Conservation (phyloP, 2,113 vertebrate genomes). For the Onychorhynchus coronatus region DNA sequence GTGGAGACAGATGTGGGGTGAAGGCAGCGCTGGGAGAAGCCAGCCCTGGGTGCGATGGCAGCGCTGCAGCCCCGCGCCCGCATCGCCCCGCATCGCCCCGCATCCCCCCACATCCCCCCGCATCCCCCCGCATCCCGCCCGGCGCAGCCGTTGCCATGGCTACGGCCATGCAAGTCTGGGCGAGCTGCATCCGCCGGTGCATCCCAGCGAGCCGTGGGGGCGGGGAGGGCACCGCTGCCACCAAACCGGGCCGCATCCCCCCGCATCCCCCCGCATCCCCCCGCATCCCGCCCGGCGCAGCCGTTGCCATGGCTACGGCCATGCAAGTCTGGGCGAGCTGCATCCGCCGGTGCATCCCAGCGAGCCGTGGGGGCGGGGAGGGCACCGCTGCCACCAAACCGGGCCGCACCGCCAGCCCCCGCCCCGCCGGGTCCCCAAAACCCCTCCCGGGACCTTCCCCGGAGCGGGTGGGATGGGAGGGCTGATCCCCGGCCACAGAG, state of each 20-base stretch:
- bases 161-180: not conserved
- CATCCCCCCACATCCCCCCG: not conserved
- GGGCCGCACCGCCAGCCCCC: accelerated
- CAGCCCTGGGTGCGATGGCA: not conserved
- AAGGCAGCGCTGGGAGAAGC: not conserved
- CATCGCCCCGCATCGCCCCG: not conserved
- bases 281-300: not conserved
- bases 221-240: not conserved
- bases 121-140: not conserved
- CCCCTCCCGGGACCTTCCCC: not conserved
- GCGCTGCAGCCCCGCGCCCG: not conserved
- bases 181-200: not conserved
- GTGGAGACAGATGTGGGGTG: not conserved
- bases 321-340: not conserved
- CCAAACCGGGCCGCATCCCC: accelerated
- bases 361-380: not conserved
- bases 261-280: not conserved
- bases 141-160: slow-evolving; percentile 4
- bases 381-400: not conserved
- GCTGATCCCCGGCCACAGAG: not conserved
- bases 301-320: slow-evolving; percentile 6
- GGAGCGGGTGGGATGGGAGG: accelerated
- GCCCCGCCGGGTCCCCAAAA: not conserved
- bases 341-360: not conserved
- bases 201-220: not conserved